Conservation (phyloP, 2,888 invertebrate genomes). For the Allacma fusca region DNA sequence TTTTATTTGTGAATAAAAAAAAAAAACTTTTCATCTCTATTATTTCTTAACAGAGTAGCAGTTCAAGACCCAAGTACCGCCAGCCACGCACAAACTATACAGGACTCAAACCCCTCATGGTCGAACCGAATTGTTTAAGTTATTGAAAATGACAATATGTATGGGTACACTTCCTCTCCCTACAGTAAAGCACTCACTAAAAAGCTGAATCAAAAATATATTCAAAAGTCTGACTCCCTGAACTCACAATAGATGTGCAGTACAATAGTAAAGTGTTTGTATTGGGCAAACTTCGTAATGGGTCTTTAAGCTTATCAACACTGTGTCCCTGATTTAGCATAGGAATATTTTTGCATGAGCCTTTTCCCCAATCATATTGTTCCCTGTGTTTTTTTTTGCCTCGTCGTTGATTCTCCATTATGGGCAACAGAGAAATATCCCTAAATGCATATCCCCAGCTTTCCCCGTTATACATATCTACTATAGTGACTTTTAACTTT, state of each 20-base stretch:
- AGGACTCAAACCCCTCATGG: background rate
- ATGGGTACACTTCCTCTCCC: background rate
- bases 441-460: background rate
- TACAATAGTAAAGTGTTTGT: slow-evolving; percentile 23
- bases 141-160: background rate
- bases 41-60: background rate
- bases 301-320: slow-evolving; percentile 24
- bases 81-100: background rate
- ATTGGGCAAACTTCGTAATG: slow-evolving; percentile 22
- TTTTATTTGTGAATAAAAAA: slow-evolving; percentile 20
- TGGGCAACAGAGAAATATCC: background rate
- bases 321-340: background rate
- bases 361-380: background rate
- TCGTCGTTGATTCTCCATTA: background rate
- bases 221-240: slow-evolving; percentile 21
- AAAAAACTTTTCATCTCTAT: slow-evolving; percentile 16
- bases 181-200: background rate
- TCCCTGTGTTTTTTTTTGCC: background rate
- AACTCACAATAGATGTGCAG: background rate
- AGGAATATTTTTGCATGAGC: slow-evolving; percentile 9
- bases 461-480: too few species aligned
- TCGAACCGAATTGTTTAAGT: background rate
- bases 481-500: too few species aligned
- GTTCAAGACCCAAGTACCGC: background rate
- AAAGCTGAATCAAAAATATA: background rate